Base-by-base conservation (phyloP, 2,888 invertebrate genomes). In the Andrena trimmerana region DNA sequence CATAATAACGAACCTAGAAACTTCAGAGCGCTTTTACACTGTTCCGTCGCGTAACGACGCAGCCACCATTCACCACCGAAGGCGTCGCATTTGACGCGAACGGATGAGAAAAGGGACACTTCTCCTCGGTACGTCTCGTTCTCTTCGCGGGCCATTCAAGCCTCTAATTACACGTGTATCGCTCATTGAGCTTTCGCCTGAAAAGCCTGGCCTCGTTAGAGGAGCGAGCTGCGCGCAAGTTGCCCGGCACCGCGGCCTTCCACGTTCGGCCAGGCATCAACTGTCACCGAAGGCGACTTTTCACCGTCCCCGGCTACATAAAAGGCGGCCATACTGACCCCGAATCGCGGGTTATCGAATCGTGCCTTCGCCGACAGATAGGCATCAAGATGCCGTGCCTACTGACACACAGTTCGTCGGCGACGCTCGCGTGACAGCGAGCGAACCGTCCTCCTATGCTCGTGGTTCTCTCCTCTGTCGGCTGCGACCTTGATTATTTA, bases 341-440 rank as follows among this genome's bases (percentile, higher is more conserved):
- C 90, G 89, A 88, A 90, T 88, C 86, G 86, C 81, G 87, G 91
- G 90, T 91, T 89, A 91, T 91, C 91, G 87, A 88, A 77, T 85
- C 84, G 86, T 80, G 87, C 74, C 81, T 88, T 81, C 77, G 36
- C 67, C 81, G 76, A 60, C 80, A 83, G 88, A 90, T 87, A 88
- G 78, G 77, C 84, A 88, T 89, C 88, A 82, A 81, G 77, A 86
- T 86, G 83, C 73, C 71, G 83, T 62, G 74, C 69, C 69, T 72
- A 72, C 70, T 77, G 87, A 86, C 84, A 65, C 75, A 81, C 78
- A 82, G 78, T 86, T 73, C 69, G 75, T 69, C 57, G 27, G 68
- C 73, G 75, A 79, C 72, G 78, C n/a, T 82, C 82, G 82, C 74
- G 71, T 85, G 83, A 83, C 81, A 79, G 63, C 75, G 67, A 73